Evolutionary conservation across 2,888 invertebrate genomes (phyloP).

Genomic region (Melinaea marsaeus): DNA sequence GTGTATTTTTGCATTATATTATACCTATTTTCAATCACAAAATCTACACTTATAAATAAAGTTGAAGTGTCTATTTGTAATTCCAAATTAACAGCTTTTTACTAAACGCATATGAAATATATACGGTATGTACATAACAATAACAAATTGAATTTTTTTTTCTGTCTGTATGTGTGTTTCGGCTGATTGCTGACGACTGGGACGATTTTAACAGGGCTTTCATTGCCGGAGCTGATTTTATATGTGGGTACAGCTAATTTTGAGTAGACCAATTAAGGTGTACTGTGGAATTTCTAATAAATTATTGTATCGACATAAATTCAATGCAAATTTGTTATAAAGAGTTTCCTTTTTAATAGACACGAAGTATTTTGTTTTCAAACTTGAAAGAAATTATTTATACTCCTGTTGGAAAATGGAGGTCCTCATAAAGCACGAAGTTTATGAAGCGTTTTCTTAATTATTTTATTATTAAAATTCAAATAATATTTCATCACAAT

Average conservation of each 20-base stretch:
- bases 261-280: too few relatives aligned
- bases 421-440: constrained; percentile 8
- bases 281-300: too few relatives aligned
- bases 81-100: too few relatives aligned
- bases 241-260: too few relatives aligned
- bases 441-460: constrained; percentile 14
- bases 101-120: too few relatives aligned
- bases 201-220: too few relatives aligned
- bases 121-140: too few relatives aligned
- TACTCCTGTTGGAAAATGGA: not conserved
- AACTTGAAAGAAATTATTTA: not conserved
- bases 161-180: too few relatives aligned
- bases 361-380: constrained; percentile 1
- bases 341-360: not conserved
- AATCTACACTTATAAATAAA: not conserved
- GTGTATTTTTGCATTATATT: not conserved
- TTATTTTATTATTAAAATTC: constrained; percentile 13
- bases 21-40: not conserved
- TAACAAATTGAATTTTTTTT: too few relatives aligned
- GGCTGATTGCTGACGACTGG: too few relatives aligned
- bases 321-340: not conserved
- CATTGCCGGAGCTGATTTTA: too few relatives aligned
- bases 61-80: not conserved
- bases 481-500: not conserved
- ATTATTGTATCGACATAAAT: too few relatives aligned